A percentile compares a stretch with the other conserved stretches of the same genome.
These are phyloP conservation scores for Amaurobius ferox DNA, from an alignment of 2,888 invertebrate species.

Conservation along the genomic window DNA sequence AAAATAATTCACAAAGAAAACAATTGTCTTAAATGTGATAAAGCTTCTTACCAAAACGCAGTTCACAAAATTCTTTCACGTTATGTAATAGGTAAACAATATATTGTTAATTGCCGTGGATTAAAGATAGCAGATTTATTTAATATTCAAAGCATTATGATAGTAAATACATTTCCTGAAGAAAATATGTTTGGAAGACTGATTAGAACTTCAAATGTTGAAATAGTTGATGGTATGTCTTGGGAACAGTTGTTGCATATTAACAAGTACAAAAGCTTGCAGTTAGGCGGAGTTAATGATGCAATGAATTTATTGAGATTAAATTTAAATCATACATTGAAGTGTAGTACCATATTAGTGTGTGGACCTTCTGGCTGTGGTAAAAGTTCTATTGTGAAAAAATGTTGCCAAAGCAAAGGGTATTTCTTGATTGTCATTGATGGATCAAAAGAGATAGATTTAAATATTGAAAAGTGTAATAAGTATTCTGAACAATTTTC, in stretches of 20 bases:
- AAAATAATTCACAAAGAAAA: slow-evolving; percentile 20
- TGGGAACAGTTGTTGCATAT: slow-evolving; percentile 15
- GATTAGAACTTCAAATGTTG: slow-evolving; percentile 13
- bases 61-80: slow-evolving; percentile 10
- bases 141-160: slow-evolving; percentile 21
- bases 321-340: not conserved
- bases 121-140: slow-evolving; percentile 10
- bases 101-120: slow-evolving; percentile 21
- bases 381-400: slow-evolving; percentile 39
- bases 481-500: slow-evolving; percentile 77
- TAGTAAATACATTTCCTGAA: slow-evolving; percentile 24
- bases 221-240: slow-evolving; percentile 19
- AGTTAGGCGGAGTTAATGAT: slow-evolving; percentile 15
- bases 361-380: slow-evolving; percentile 52
- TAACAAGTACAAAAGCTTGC: not conserved
- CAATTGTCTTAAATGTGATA: not conserved
- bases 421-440: slow-evolving; percentile 33
- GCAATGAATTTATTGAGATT: not conserved
- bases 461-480: slow-evolving; percentile 15
- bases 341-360: slow-evolving; percentile 27
- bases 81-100: slow-evolving; percentile 29
- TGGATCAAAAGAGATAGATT: slow-evolving; percentile 4
- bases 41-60: not conserved
- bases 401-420: slow-evolving; percentile 11
- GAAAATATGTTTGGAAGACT: slow-evolving; percentile 19